Base-by-base conservation (phyloP, 2,113 vertebrate genomes). In the Myotis lucifugus region DNA sequence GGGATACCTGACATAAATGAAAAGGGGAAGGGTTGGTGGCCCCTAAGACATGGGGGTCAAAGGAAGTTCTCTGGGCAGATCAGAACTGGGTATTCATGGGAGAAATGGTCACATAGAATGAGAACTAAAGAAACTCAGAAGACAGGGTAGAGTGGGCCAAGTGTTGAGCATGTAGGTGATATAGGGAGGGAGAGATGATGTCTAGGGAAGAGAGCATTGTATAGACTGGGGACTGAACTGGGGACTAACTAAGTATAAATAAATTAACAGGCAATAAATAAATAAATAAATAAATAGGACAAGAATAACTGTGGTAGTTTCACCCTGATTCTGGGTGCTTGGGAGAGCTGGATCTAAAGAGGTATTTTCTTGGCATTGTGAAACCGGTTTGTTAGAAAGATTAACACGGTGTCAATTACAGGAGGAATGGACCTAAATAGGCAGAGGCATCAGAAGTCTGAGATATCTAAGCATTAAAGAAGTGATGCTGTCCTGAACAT, bases 161-260 rank as follows among this genome's bases (percentile, higher is more conserved):
- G 37, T 32, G 5, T 23, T 77, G 77, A 73, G 29, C 21, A 5
- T 2, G 1, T 27, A 77, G 89, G 77, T 34, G 54, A 85, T 6
- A 2, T 15, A 37, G 54, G 56, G 11, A 91, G 95, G 94, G 95
- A 92, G 0, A 29, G 83, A 48, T 88, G 96, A 93, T 25, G 0
- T 5, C 77, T 95, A 94, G 96, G 88, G 96, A 90, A 95, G 97
- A 95, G 97, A 17, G 4, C 93, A 90, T 85, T 96, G 97, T 98
- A 89, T 92, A 97, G 96, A 92, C 87, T 52, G 93, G 90, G 96
- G 84, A 91, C 56, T 93, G 96, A 97, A 97, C 95, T 97, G 95
- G 96, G 98, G 98, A 97, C 90, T 94, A 90, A 97, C 91, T 94
- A 90, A 95, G 97, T 98, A 96, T 97, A 98, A 98, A 98, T 98